Conservation (phyloP, 2,888 invertebrate genomes). For the Polydrusus tereticollis region DNA sequence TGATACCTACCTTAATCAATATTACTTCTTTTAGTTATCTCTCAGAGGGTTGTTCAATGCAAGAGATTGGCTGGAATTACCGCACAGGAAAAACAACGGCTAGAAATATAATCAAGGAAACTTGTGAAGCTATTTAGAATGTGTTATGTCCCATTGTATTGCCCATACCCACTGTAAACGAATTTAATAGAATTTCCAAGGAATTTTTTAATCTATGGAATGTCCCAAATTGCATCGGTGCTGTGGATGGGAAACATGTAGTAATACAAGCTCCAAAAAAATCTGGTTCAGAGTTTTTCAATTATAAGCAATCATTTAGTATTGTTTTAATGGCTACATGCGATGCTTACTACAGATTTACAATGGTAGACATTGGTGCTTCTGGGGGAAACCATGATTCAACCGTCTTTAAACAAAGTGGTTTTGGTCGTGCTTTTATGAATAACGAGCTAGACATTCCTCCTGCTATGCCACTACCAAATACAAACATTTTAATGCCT, state of each 20-base stretch:
- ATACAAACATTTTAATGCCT: slow-evolving; percentile 31
- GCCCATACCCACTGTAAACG: not conserved
- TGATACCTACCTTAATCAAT: not conserved
- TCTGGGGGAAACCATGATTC: slow-evolving; percentile 58
- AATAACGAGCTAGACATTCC: slow-evolving; percentile 22
- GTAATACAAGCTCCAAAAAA: slow-evolving; percentile 48
- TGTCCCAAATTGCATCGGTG: not conserved
- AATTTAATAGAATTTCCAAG: not conserved
- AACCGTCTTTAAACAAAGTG: slow-evolving; percentile 49
- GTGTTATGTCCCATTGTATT: not conserved
- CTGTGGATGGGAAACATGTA: slow-evolving; percentile 10
- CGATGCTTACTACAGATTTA: slow-evolving; percentile 57
- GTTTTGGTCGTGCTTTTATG: slow-evolving; percentile 34
- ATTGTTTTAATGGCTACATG: slow-evolving; percentile 55
- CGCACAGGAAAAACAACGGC: slow-evolving; percentile 55
- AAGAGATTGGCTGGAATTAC: slow-evolving; percentile 48
- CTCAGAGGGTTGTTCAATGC: slow-evolving; percentile 49
- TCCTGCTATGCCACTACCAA: slow-evolving; percentile 31
- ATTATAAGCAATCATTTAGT: slow-evolving; percentile 56
- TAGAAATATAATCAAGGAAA: slow-evolving; percentile 52
- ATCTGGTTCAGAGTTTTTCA: slow-evolving; percentile 55
- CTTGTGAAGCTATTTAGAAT: slow-evolving; percentile 54
- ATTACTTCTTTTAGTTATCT: slow-evolving; percentile 41
- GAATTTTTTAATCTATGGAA: not conserved
- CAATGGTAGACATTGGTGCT: slow-evolving; percentile 57